Percentiles rank a stretch among this genome's conserved stretches.
Conservation (phyloP, 2,797 vertebrate genomes). For the Masticophis lateralis region DNA sequence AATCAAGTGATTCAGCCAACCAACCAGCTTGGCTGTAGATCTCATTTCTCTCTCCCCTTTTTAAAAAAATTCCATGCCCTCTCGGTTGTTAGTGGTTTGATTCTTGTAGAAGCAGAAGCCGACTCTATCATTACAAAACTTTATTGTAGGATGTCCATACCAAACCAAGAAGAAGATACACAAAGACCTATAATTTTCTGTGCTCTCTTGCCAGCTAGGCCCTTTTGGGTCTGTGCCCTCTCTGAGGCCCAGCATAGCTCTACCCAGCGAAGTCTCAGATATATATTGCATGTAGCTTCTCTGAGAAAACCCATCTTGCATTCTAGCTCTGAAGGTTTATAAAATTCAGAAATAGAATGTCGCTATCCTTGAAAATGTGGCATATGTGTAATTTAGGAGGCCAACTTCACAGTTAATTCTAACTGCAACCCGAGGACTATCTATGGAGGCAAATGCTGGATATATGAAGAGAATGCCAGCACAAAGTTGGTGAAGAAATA, state of each 20-base stretch:
- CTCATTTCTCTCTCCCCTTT: background rate
- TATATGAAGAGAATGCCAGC: background rate
- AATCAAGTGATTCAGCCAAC: background rate
- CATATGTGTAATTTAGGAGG: background rate
- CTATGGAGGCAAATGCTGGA: background rate
- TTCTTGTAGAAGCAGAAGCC: slow-evolving; percentile 15
- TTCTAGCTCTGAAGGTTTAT: background rate
- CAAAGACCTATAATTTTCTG: slow-evolving; percentile 21
- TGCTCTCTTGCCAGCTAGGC: background rate
- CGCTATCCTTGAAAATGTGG: background rate
- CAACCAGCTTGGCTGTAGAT: slow-evolving; percentile 18
- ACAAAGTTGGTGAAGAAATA: too few species aligned
- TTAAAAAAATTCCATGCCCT: background rate
- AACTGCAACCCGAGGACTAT: background rate
- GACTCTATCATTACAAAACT: slow-evolving; percentile 23
- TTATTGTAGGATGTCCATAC: slow-evolving; percentile 19
- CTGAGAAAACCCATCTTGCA: background rate
- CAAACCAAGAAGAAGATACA: slow-evolving; percentile 23
- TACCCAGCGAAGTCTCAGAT: background rate
- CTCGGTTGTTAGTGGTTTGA: slow-evolving; percentile 21
- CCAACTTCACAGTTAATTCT: background rate
- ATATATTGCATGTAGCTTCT: background rate
- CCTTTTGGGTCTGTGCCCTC: background rate
- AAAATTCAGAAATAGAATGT: background rate
- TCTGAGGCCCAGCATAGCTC: background rate